Percentiles rank a stretch among this genome's conserved stretches.
Evolutionary conservation across 2,888 invertebrate species (phyloP).

Genomic region (Cataglyphis altisquamis): DNA sequence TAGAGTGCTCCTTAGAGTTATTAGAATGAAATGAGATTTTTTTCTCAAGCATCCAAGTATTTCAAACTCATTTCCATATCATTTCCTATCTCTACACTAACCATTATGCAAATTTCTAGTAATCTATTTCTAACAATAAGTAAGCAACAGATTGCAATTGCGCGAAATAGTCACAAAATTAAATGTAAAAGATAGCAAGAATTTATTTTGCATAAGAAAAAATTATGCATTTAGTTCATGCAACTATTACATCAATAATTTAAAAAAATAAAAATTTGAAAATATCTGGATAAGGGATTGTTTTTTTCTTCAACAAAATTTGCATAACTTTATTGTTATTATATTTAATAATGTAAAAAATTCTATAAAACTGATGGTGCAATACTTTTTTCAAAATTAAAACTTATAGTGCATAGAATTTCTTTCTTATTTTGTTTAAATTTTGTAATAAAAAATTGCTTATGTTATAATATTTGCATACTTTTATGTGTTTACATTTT

Average conservation of each 20-base stretch:
- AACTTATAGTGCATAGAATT: background rate
- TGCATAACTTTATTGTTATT: background rate
- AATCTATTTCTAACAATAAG: background rate
- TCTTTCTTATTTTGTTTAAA: background rate
- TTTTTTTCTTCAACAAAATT: background rate
- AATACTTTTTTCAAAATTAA: background rate
- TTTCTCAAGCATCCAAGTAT: background rate
- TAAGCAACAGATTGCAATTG: background rate
- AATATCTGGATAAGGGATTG: background rate
- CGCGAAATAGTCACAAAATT: background rate
- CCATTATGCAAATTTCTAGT: slow-evolving; percentile 7
- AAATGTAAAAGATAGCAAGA: background rate
- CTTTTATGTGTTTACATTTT: background rate
- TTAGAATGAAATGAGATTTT: slow-evolving; percentile 16
- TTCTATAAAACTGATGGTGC: background rate
- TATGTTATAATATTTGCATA: background rate
- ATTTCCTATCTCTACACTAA: background rate
- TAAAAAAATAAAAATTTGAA: background rate
- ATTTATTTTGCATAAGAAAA: slow-evolving; percentile 2
- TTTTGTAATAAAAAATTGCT: background rate
- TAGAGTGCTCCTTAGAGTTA: slow-evolving; percentile 25
- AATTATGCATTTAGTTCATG: background rate
- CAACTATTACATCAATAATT: background rate
- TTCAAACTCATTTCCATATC: background rate
- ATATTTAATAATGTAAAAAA: background rate